Conservation (phyloP, 23 tunicate species). For the Trididemnum nubilum region DNA sequence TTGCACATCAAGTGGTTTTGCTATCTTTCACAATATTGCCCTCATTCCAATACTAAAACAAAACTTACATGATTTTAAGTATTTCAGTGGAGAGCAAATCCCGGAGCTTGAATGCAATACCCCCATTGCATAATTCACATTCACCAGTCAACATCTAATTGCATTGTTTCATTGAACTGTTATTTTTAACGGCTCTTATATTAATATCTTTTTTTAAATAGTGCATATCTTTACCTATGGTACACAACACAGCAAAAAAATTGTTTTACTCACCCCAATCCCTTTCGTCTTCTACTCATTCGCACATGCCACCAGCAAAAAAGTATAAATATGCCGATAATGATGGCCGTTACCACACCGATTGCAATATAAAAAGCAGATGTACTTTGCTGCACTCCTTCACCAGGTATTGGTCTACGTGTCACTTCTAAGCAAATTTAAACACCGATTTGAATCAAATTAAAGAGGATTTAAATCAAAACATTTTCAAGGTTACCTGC, state of each 20-base stretch:
- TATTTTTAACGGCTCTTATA: not conserved
- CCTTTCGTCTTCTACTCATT: conserved; percentile 39
- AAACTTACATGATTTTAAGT: no score
- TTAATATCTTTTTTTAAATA: not conserved
- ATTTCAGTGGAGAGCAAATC: no score
- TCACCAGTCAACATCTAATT: not conserved
- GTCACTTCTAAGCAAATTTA: not conserved
- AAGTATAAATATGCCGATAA: conserved; percentile 48
- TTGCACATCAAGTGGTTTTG: no score
- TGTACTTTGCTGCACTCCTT: conserved; percentile 48
- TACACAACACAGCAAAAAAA: no score
- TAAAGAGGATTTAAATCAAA: no score
- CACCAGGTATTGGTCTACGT: not conserved
- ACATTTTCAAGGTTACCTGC: no score
- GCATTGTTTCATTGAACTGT: not conserved
- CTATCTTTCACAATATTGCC: no score
- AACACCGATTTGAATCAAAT: no score
- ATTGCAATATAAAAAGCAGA: conserved; percentile 80
- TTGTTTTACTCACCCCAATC: conserved; percentile 14
- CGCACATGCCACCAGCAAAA: conserved; percentile 57
- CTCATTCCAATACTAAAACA: no score
- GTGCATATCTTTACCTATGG: no score
- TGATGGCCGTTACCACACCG: conserved; percentile 51
- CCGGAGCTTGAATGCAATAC: no score
- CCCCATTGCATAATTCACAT: no score